Conservation (phyloP, 2,888 invertebrate species). For the Leptopilina drosophilae region DNA sequence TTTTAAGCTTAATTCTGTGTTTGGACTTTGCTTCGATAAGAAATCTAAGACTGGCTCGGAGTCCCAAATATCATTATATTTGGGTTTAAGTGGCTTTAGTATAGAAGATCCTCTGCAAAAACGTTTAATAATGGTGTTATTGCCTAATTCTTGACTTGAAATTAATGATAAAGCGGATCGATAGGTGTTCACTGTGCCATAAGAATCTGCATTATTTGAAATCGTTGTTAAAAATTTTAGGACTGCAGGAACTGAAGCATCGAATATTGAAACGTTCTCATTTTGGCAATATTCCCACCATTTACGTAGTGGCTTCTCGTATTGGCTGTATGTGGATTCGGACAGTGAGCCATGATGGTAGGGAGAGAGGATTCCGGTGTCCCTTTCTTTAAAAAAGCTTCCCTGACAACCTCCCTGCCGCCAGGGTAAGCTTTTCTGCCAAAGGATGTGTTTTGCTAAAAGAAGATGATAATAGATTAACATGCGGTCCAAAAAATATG, state of each 20-base stretch:
- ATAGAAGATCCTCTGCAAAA: slow-evolving; percentile 43
- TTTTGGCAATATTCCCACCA: slow-evolving; percentile 58
- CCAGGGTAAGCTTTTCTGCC: slow-evolving; percentile 58
- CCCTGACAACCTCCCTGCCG: slow-evolving; percentile 58
- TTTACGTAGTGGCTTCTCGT: slow-evolving; percentile 51
- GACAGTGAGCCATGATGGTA: slow-evolving; percentile 51
- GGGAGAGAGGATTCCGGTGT: slow-evolving; percentile 46
- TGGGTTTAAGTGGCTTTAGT: slow-evolving; percentile 47
- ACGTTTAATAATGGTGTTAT: slow-evolving; percentile 28
- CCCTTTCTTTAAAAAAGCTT: slow-evolving; percentile 51
- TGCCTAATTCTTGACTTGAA: slow-evolving; percentile 4
- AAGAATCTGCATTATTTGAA: neutral
- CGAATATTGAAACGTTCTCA: neutral
- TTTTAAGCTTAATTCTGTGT: slow-evolving; percentile 24
- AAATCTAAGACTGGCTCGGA: slow-evolving; percentile 44
- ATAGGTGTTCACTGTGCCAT: neutral
- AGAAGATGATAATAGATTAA: slow-evolving; percentile 53
- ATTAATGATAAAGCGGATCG: neutral
- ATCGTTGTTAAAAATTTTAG: neutral
- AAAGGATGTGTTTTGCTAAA: slow-evolving; percentile 56
- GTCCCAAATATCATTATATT: slow-evolving; percentile 63
- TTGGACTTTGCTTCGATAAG: neutral
- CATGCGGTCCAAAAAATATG: slow-evolving; percentile 27
- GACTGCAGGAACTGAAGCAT: neutral
- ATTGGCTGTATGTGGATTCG: slow-evolving; percentile 54